Percentiles rank a stretch among this genome's conserved stretches.
These are phyloP conservation scores for Patagioenas fasciata DNA, from an alignment of 2,113 vertebrate species.

Conservation along the genomic window DNA sequence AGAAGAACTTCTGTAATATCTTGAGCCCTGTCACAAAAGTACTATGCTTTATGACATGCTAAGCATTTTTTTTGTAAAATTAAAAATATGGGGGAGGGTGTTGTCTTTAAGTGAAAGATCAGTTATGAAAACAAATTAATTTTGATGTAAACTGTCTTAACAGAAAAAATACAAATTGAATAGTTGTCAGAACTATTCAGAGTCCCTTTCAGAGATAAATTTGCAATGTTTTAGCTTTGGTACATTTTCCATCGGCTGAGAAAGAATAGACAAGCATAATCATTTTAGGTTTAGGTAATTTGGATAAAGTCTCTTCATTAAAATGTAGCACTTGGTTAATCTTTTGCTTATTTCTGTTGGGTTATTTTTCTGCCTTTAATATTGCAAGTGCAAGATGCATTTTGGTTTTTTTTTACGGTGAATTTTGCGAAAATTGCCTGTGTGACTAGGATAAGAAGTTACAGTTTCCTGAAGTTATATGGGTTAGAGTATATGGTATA, in stretches of 20 bases:
- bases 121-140: constrained; percentile 22
- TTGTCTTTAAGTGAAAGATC: neutral
- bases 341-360: neutral
- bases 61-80: neutral
- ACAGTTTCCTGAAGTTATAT: neutral
- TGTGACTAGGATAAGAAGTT: neutral
- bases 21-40: neutral
- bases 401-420: neutral
- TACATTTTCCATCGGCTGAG: neutral
- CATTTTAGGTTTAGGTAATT: neutral
- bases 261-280: neutral
- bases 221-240: neutral
- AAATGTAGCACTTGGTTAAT: neutral
- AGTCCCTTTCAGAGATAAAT: neutral
- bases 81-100: neutral
- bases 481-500: neutral
- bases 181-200: neutral
- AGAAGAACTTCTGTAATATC: neutral
- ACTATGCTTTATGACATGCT: neutral
- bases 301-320: neutral
- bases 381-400: fast-evolving
- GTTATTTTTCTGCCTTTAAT: neutral
- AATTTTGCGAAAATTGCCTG: neutral
- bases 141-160: constrained; percentile 7
- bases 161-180: neutral